Conservation (phyloP, 2,888 invertebrate species). For the Vanessa cardui region DNA sequence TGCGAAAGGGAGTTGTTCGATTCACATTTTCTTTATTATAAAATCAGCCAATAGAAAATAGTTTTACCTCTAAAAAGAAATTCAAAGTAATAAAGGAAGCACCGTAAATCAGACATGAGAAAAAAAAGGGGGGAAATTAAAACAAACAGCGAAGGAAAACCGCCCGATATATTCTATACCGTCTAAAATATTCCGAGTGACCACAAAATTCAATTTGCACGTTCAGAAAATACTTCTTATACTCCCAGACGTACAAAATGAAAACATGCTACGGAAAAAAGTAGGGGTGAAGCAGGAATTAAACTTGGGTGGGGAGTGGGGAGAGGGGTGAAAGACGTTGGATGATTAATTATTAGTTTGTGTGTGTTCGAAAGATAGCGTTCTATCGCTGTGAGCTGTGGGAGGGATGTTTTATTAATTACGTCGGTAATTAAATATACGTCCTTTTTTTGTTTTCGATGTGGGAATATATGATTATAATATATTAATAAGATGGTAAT, state of each 20-base stretch:
- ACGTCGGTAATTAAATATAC: conserved; percentile 37
- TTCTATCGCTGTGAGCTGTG: conserved; percentile 40
- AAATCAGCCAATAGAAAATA: conserved; percentile 6
- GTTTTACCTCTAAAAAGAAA: conserved; percentile 4
- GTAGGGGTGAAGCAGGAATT: conserved; percentile 71
- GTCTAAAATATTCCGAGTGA: conserved; percentile 75
- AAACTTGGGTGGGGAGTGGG: conserved; percentile 61
- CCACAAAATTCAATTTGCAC: conserved; percentile 81
- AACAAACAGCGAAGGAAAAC: conserved; percentile 45
- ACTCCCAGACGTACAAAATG: conserved; percentile 73
- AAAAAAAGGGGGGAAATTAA: conserved; percentile 25
- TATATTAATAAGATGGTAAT: conserved; percentile 3
- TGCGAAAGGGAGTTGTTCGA: no score
- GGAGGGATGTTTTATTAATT: conserved; percentile 47
- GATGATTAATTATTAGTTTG: conserved; percentile 83
- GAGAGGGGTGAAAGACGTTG: conserved; percentile 63
- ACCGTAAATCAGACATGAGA: conserved; percentile 29
- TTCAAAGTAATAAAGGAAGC: conserved; percentile 25
- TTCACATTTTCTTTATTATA: neutral
- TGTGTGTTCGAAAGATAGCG: conserved; percentile 75
- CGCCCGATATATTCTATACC: conserved; percentile 68
- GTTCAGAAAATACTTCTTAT: conserved; percentile 54
- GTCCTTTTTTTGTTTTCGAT: conserved; percentile 23
- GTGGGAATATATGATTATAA: conserved; percentile 19
- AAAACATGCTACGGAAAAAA: conserved; percentile 75